Evolutionary conservation across 2,888 invertebrate species (phyloP).

Genomic region (Melanophora roralis): DNA sequence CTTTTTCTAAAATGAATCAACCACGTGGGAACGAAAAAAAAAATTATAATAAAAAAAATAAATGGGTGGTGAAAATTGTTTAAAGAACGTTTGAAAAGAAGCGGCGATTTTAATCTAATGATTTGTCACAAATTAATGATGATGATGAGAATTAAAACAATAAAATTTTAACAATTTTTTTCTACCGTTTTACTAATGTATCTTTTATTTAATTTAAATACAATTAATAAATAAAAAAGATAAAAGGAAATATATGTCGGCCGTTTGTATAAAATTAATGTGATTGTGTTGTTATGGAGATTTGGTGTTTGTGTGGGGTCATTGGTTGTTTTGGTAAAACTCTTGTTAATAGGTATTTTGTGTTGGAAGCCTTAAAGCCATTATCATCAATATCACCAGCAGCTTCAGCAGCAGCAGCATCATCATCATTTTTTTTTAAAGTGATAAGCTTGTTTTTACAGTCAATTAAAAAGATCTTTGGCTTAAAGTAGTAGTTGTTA

Average conservation of each 20-base stretch:
- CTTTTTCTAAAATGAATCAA: conserved; percentile 1
- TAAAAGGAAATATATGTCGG: not conserved
- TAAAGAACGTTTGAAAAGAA: conserved; percentile 5
- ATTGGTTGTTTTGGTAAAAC: not conserved
- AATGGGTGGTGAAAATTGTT: conserved; percentile 39
- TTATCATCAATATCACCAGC: not conserved
- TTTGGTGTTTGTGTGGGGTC: conserved; percentile 46
- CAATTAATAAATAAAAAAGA: conserved; percentile 52
- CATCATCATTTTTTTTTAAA: not conserved
- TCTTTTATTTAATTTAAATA: conserved; percentile 37
- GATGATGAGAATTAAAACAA: conserved; percentile 8
- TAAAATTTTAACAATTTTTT: conserved; percentile 22
- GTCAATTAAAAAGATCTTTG: conserved; percentile 61
- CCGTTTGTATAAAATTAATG: not conserved
- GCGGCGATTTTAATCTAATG: conserved; percentile 51
- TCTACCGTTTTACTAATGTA: conserved; percentile 33
- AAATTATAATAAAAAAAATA: not conserved
- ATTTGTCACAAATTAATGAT: conserved; percentile 59
- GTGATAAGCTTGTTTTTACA: conserved; percentile 58
- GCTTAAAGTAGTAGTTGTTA: not conserved
- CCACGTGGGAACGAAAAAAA: not conserved
- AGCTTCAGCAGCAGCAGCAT: not conserved
- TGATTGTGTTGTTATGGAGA: not conserved
- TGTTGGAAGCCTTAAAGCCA: conserved; percentile 6
- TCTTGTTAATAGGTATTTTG: conserved; percentile 27